Evolutionary conservation across 2,113 vertebrate species (phyloP).

Genomic region (Apteryx mantelli): DNA sequence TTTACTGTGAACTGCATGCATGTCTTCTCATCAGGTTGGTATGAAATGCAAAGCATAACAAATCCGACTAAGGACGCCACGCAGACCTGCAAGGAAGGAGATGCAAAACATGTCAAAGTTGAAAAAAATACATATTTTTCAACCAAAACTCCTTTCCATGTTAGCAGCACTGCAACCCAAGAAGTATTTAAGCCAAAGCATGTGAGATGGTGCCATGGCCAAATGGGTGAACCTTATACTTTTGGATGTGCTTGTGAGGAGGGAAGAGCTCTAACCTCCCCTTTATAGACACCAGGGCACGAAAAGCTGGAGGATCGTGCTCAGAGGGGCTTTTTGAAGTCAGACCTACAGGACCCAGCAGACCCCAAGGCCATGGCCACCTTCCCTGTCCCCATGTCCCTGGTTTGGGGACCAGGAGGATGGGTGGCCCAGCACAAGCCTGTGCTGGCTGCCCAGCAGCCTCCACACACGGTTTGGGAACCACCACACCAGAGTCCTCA

Average conservation of each 20-base stretch:
- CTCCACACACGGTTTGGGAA: neutral
- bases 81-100: conserved; percentile 82
- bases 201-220: neutral
- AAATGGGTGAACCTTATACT: fast-evolving
- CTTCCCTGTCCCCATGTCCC: neutral
- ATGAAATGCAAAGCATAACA: conserved; percentile 87
- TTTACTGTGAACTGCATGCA: conserved; percentile 89
- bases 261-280: neutral
- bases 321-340: neutral
- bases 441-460: too few species aligned
- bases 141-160: neutral
- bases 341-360: neutral
- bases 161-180: neutral
- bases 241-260: neutral
- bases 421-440: neutral
- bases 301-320: neutral
- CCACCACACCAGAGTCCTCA: neutral
- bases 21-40: conserved; percentile 88
- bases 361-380: too few species aligned
- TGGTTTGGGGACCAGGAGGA: neutral
- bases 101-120: neutral
- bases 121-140: neutral
- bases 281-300: neutral
- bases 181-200: neutral
- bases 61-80: conserved; percentile 89